Conservation (phyloP, 1,140 invertebrate species). For the Medauroidea extradentata region DNA sequence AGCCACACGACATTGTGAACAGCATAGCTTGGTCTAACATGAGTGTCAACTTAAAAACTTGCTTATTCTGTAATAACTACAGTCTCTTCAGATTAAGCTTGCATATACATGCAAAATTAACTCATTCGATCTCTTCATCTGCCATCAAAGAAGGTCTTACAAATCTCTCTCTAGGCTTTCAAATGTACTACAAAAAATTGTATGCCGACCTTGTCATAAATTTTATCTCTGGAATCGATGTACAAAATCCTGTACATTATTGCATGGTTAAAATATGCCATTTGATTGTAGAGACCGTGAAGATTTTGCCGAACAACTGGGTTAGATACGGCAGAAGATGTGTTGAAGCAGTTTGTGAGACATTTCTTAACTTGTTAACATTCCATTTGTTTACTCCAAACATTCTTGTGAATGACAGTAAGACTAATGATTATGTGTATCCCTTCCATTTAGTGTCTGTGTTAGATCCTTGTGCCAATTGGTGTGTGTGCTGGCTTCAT, state of each 20-base stretch:
- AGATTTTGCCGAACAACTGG: slow-evolving; percentile 4
- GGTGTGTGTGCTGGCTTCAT: slow-evolving; percentile 5
- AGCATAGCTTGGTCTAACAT: background rate
- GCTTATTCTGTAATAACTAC: background rate
- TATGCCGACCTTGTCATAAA: background rate
- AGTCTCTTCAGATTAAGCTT: background rate
- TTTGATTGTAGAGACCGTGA: background rate
- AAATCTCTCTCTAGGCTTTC: slow-evolving; percentile 2
- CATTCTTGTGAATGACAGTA: background rate
- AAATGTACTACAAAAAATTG: background rate
- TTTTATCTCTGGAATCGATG: background rate
- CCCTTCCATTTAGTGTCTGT: background rate
- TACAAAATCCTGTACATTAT: background rate
- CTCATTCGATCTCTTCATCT: background rate
- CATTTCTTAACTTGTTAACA: background rate
- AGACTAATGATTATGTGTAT: background rate
- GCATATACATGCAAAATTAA: slow-evolving; percentile 8
- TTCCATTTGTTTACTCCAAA: background rate
- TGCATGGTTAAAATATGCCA: background rate
- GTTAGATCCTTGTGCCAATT: slow-evolving; percentile 2
- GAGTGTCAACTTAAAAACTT: background rate
- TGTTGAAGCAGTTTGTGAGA: background rate
- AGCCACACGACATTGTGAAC: background rate
- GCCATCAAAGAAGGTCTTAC: slow-evolving; percentile 5
- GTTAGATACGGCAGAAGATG: slow-evolving; percentile 1